Evolutionary conservation across 2,113 vertebrate genomes (phyloP), one percentile per base, ranked within the genome.

Genomic region (Clupea harengus): DNA sequence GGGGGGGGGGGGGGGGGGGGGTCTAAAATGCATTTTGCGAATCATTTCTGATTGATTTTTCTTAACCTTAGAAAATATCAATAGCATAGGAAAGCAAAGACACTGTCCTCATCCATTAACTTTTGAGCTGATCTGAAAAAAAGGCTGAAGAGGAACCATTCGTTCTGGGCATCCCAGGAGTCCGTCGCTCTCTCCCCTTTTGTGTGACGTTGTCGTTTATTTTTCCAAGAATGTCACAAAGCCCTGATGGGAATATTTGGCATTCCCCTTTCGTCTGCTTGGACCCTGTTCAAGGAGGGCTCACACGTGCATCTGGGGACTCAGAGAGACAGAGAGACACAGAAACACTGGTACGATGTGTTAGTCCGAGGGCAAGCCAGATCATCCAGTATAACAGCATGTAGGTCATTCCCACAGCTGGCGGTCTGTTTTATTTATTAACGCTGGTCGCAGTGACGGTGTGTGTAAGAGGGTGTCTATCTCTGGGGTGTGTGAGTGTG

Each of bases 151-250:
- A 67, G 8, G 64, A 67, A 9, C 64, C 64, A 28, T 67, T 28
- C n/a, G 25, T 28, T 10, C n/a, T 2, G 64, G 6, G 64, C n/a
- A 7, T 67, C 60, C 60, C 60, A 67, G 60, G 60, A 67, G 60
- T 67, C 60, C 60, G 60, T 1, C n/a, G 60, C 9, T 67, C n/a
- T 39, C 72, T 10, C 72, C 72, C 28, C 72, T 78, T 78, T 78
- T 78, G 72, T 78, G 32, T 39, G 72, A 0, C 11, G 64, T n/a
- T n/a, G 85, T 78, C 85, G 57, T 60, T 82, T 75, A 52, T 60
- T 72, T 60, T 72, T 91, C 72, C 60, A 87, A 91, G 91, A 93
- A 94, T 93, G 91, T 94, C 89, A 90, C 93, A 93, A 92, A 89
- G 86, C 84, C 87, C 87, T 90, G 93, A 88, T 90, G 88, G 88